Evolutionary conservation across 1,140 invertebrate species (phyloP).

Genomic region (Cotesia chilonis): DNA sequence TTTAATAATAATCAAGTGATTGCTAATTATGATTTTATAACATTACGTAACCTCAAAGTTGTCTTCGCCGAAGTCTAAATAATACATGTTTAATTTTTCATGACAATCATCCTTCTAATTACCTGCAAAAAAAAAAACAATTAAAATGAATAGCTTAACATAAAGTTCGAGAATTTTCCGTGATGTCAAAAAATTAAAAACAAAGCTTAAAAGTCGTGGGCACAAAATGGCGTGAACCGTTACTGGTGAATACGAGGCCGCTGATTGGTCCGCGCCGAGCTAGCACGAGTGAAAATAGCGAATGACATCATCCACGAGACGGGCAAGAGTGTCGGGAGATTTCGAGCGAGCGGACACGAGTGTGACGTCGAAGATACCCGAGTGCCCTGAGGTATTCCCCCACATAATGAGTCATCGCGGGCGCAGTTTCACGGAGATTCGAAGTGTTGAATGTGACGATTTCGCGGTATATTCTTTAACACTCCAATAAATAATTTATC

Average conservation of each 20-base stretch:
- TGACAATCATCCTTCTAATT: no score
- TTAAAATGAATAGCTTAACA: no score
- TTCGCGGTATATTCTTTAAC: conserved; percentile 13
- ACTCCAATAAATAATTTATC: not conserved
- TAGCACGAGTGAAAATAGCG: conserved; percentile 32
- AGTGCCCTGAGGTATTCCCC: conserved; percentile 57
- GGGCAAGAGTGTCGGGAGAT: not conserved
- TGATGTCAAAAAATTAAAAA: no score
- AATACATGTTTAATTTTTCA: no score
- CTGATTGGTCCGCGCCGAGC: not conserved
- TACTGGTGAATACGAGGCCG: no score
- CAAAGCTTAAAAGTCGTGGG: no score
- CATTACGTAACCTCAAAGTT: no score
- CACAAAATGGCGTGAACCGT: not conserved
- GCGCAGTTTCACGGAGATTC: conserved; percentile 33
- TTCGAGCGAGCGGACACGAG: conserved; percentile 27
- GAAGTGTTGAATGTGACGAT: conserved; percentile 22
- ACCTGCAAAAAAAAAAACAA: no score
- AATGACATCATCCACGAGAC: conserved; percentile 41
- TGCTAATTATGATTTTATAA: no score
- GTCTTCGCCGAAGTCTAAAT: no score
- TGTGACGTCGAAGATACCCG: conserved; percentile 41
- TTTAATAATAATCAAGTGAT: no score
- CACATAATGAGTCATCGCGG: conserved; percentile 59
- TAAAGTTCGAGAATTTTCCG: no score